A percentile compares a stretch with the other conserved stretches of the same genome.
Conservation (phyloP, 2,888 invertebrate genomes). For the Erynnis tages region DNA sequence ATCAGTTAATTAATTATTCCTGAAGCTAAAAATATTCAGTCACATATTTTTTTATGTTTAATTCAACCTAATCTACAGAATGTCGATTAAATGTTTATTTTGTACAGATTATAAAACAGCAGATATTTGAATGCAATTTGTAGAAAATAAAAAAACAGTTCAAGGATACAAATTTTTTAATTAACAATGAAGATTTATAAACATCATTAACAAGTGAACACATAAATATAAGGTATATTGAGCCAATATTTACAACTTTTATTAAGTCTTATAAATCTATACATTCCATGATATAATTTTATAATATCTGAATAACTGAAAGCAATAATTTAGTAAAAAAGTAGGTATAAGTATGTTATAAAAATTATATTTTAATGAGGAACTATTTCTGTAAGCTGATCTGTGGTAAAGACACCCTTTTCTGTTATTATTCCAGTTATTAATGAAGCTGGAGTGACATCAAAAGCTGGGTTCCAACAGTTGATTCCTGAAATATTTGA, state of each 20-base stretch:
- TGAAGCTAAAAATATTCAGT: too few relatives aligned
- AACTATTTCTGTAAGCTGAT: conserved; percentile 57
- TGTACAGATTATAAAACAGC: too few relatives aligned
- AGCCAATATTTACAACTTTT: conserved; percentile 2
- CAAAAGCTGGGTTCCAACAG: conserved; percentile 99
- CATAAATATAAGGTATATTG: not conserved
- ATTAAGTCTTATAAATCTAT: not conserved
- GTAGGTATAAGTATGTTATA: conserved; percentile 1
- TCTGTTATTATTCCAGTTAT: conserved; percentile 98
- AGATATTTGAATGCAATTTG: not conserved
- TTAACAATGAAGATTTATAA: conserved; percentile 6
- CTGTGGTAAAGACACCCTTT: conserved; percentile 90
- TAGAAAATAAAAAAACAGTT: not conserved
- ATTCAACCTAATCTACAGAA: too few relatives aligned
- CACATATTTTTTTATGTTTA: too few relatives aligned
- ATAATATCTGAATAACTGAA: not conserved
- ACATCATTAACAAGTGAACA: conserved; percentile 2
- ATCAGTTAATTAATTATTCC: too few relatives aligned
- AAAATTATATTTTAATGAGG: conserved; percentile 28
- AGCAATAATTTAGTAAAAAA: not conserved
- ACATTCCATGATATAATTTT: not conserved
- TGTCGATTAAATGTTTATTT: too few relatives aligned
- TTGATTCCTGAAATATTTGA: conserved; percentile 85
- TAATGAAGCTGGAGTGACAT: conserved; percentile 95
- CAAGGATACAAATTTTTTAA: conserved; percentile 1